Percentiles rank a stretch among this genome's conserved stretches.
These are phyloP conservation scores for Mustela lutreola DNA, from an alignment of 2,113 vertebrate genomes.

Conservation along the genomic window DNA sequence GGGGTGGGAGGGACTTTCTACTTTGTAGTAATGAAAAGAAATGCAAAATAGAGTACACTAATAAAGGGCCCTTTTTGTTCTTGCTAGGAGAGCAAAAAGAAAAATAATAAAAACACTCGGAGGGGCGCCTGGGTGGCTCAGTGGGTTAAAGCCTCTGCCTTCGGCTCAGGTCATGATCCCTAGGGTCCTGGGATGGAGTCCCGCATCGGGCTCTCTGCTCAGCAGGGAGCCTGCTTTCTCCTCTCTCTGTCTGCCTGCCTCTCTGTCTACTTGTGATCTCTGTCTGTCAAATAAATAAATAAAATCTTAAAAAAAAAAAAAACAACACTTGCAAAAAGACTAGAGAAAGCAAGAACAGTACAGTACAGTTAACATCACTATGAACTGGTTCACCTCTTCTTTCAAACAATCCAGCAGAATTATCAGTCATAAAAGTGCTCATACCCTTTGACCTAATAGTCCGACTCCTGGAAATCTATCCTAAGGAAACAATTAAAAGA, in stretches of 20 bases:
- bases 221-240: too few relatives aligned
- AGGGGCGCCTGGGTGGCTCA: too few relatives aligned
- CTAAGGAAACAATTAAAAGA: constrained; percentile 52
- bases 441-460: constrained; percentile 53
- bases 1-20: not conserved
- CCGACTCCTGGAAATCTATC: constrained; percentile 46
- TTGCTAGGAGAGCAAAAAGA: not conserved
- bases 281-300: too few relatives aligned
- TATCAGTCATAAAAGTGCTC: constrained; percentile 59
- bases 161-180: too few relatives aligned
- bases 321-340: not conserved
- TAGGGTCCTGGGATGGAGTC: too few relatives aligned
- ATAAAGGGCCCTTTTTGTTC: not conserved
- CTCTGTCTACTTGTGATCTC: too few relatives aligned
- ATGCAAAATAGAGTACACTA: not conserved
- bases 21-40: not conserved
- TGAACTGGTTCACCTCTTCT: constrained; percentile 52
- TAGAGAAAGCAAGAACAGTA: not conserved
- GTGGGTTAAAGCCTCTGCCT: too few relatives aligned
- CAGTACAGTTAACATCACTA: not conserved
- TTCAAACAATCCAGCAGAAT: constrained; percentile 51
- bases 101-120: not conserved
- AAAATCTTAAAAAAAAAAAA: not conserved
- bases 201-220: too few relatives aligned
- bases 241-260: too few relatives aligned